Evolutionary conservation across 1,140 invertebrate genomes (phyloP), one percentile per base, ranked within the genome.

Genomic region (Neomicropteryx cornuta): DNA sequence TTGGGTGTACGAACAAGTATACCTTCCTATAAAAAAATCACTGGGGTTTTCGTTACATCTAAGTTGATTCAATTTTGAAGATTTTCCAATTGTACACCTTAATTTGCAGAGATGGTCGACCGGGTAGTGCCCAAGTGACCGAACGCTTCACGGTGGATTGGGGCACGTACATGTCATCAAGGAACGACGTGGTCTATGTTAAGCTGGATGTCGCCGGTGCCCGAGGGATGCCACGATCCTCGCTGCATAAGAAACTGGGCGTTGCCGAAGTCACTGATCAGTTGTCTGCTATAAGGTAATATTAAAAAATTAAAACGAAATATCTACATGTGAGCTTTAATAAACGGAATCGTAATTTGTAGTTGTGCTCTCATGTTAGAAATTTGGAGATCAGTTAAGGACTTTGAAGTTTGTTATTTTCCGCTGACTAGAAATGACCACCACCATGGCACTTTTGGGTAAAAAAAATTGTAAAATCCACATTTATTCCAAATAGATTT

Each of bases 111-210:
- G 91, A 96, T 62, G 91, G 86, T 22, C 78, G 87, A 18, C 92
- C 92, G 8, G 89, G 88, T 11, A 85, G 82, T 41, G 86, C 89
- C 52, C 76, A 82, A 21, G 87, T 93, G 20, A 87, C 83, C 0
- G 85, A 91, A 41, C 76, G 83, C 55, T 94, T 89, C 63, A 58
- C 70, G 23, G 73, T 95, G 42, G 83, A 89, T 53, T 95, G 90
- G 88, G 84, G 85, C 10, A 89, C 86, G 2, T 96, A 94, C 60
- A 83, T 96, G 78, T 86, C 88, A 28, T 91, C 87, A 41, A 78
- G 84, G 39, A 87, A 87, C 51, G 87, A 91, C 61, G 82, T 92
- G 36, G 87, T 97, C 18, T 88, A 90, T 62, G 78, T 89, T 14
- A 79, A 82, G 47, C 66, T 94, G 48, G 92, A 96, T 65, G 87